Percentiles rank a stretch among this genome's conserved stretches.
phyloP scores from a whole-genome alignment of 2,797 vertebrate species.

The Lophura swinhoii region DNA sequence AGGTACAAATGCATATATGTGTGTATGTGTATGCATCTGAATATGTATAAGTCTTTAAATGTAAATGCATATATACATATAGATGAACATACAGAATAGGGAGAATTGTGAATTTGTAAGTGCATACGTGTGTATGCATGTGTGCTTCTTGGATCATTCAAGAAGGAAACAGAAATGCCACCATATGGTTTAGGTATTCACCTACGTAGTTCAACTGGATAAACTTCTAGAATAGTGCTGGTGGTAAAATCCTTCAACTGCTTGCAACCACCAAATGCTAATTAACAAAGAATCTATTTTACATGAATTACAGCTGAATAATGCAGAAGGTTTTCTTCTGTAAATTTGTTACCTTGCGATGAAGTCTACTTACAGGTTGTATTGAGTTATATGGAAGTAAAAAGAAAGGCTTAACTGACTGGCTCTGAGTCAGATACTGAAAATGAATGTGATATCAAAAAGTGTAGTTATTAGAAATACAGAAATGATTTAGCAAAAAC shows the following conservation, averaged over 20 bases:
- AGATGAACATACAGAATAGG: not conserved
- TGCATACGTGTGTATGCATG: not conserved
- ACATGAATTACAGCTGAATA: not conserved
- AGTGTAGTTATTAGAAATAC: not conserved
- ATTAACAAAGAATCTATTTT: not conserved
- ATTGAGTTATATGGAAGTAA: not conserved
- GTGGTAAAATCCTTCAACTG: not conserved
- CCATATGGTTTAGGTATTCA: not conserved
- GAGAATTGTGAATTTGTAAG: not conserved
- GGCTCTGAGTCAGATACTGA: not conserved
- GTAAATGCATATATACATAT: not conserved
- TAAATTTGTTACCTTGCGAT: not conserved
- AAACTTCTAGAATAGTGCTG: not conserved
- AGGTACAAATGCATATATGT: not conserved
- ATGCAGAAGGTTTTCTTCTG: not conserved
- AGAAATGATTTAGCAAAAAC: not conserved
- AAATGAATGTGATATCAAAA: not conserved
- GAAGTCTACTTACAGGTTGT: not conserved
- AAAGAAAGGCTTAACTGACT: not conserved
- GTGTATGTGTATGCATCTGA: not conserved
- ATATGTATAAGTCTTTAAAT: not conserved
- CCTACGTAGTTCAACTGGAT: not conserved
- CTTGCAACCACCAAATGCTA: not conserved
- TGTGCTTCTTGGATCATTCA: not conserved
- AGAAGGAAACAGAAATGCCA: not conserved